A percentile compares a stretch with the other conserved stretches of the same genome.
Evolutionary conservation across 2,113 vertebrate genomes (phyloP).

Genomic region (Brachirus orientalis): DNA sequence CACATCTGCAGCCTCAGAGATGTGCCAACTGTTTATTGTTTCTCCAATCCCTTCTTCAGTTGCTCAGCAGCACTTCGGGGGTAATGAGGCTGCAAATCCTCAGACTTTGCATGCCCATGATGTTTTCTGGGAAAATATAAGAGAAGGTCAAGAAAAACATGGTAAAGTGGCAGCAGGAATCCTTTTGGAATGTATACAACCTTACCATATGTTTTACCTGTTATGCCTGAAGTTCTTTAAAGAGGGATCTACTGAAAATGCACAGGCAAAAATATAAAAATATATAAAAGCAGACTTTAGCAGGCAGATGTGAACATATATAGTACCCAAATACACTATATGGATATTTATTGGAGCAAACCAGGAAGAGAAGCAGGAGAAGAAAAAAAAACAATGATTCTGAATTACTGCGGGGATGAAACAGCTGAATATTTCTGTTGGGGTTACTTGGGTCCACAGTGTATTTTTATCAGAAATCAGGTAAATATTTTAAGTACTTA

Average conservation of each 20-base stretch:
- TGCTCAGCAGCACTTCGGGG: conserved; percentile 4
- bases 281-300: neutral
- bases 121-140: conserved; percentile 54
- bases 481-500: too few relatives aligned
- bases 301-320: neutral
- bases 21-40: conserved; percentile 48
- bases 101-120: conserved; percentile 34
- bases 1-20: conserved; percentile 22
- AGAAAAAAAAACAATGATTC: too few relatives aligned
- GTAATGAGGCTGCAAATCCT: conserved; percentile 39
- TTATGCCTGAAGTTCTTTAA: neutral
- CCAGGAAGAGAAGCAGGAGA: too few relatives aligned
- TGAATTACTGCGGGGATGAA: too few relatives aligned
- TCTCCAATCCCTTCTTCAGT: conserved; percentile 11
- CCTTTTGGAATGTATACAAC: conserved; percentile 17
- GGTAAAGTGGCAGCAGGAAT: conserved; percentile 21
- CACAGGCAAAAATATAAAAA: neutral
- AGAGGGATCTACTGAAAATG: neutral
- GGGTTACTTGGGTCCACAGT: too few relatives aligned
- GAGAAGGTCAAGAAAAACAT: conserved; percentile 47
- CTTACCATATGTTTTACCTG: conserved; percentile 17
- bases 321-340: too few relatives aligned
- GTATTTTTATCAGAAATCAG: too few relatives aligned
- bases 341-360: too few relatives aligned
- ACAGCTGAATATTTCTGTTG: too few relatives aligned